These are phyloP conservation scores for Strigamia crassipes DNA, from an alignment of 2,888 invertebrate species.

Conservation along the genomic window DNA sequence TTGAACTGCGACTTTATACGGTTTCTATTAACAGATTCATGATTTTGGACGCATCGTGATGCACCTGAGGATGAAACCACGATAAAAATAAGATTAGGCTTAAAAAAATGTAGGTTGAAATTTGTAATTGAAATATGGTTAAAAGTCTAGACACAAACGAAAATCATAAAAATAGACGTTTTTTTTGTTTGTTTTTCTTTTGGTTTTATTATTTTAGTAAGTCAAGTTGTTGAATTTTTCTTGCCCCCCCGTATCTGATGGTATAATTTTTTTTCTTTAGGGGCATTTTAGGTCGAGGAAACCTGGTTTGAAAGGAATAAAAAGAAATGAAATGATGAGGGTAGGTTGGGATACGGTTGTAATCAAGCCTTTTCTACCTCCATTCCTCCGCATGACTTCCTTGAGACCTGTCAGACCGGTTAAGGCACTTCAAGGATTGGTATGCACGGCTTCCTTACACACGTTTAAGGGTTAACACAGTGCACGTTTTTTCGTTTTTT, in stretches of 20 bases:
- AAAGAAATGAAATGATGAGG: background rate
- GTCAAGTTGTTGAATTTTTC: background rate
- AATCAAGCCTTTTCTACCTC: slow-evolving; percentile 24
- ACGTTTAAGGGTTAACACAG: slow-evolving; percentile 37
- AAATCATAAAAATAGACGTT: too few relatives aligned
- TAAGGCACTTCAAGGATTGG: slow-evolving; percentile 26
- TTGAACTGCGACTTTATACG: background rate
- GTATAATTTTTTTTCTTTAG: background rate
- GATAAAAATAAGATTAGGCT: background rate
- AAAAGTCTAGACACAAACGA: background rate
- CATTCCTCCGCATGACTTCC: slow-evolving; percentile 28
- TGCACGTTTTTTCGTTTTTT: slow-evolving; percentile 42
- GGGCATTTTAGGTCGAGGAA: slow-evolving; percentile 10
- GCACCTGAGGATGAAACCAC: background rate
- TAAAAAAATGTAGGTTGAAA: background rate
- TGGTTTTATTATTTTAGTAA: background rate
- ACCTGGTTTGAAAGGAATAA: slow-evolving; percentile 24
- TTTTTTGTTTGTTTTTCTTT: too few relatives aligned
- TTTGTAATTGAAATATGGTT: background rate
- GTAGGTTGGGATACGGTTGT: slow-evolving; percentile 24
- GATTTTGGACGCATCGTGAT: background rate
- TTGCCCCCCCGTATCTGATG: background rate
- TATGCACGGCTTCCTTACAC: slow-evolving; percentile 40
- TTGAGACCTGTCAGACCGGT: slow-evolving; percentile 39
- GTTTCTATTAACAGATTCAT: background rate